Conservation (phyloP, 1,140 invertebrate species). For the Caenorhabditis inopinata region DNA sequence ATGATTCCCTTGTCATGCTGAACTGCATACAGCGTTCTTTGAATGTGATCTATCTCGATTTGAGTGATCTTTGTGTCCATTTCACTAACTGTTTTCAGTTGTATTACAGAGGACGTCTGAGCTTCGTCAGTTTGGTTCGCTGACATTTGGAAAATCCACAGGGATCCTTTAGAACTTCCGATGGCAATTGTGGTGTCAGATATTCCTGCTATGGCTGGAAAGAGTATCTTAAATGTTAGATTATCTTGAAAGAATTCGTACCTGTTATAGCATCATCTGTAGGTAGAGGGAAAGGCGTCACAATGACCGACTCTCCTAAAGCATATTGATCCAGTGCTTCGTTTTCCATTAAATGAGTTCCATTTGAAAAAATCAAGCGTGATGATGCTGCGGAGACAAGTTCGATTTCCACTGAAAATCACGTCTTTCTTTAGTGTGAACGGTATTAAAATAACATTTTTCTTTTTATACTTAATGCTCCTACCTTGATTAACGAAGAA, state of each 20-base stretch:
- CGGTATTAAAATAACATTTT: too few relatives aligned
- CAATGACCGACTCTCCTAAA: neutral
- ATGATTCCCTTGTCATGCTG: slow-evolving; percentile 16
- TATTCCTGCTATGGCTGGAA: neutral
- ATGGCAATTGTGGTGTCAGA: neutral
- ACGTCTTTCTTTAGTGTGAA: too few relatives aligned
- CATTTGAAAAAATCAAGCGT: neutral
- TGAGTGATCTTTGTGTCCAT: slow-evolving; percentile 8
- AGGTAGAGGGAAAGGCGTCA: neutral
- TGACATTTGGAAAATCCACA: slow-evolving; percentile 23
- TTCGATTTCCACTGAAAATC: slow-evolving; percentile 13
- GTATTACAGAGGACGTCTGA: neutral
- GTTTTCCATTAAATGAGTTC: neutral
- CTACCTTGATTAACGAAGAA: slow-evolving; percentile 18
- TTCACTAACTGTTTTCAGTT: neutral
- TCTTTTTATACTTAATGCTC: neutral
- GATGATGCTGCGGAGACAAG: neutral
- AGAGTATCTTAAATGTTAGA: neutral
- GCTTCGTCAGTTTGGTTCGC: slow-evolving; percentile 15
- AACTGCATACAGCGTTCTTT: slow-evolving; percentile 27
- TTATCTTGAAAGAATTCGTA: neutral
- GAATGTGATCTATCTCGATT: neutral
- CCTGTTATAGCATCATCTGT: slow-evolving; percentile 2
- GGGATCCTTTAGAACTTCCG: neutral
- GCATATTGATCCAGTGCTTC: neutral